Evolutionary conservation across 2,113 vertebrate species (phyloP).

Genomic region (Cnemophilus loriae): DNA sequence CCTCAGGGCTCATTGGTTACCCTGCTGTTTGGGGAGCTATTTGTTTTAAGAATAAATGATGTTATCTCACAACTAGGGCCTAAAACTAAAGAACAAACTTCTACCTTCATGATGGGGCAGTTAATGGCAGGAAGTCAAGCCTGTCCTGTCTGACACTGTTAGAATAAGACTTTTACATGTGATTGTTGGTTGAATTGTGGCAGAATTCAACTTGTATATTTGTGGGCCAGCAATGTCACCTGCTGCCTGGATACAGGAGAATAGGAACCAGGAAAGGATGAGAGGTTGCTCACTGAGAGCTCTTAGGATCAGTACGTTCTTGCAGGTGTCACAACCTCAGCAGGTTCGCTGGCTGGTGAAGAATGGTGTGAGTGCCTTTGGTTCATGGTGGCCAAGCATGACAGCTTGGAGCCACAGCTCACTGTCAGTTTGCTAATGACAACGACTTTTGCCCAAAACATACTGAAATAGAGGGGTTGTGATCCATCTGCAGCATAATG

Average conservation of each 20-base stretch:
- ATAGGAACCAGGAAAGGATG: not conserved
- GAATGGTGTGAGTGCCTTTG: fast-evolving
- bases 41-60: not conserved
- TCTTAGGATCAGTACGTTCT: not conserved
- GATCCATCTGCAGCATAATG: not conserved
- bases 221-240: not conserved
- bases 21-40: not conserved
- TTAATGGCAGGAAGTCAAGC: not conserved
- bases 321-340: not conserved
- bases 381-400: not conserved
- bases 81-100: not conserved
- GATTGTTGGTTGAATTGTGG: not conserved
- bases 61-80: not conserved
- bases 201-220: not conserved
- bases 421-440: not conserved
- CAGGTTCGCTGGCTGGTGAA: not conserved
- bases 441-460: not conserved
- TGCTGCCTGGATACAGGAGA: not conserved
- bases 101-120: not conserved
- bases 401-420: not conserved
- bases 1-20: not conserved
- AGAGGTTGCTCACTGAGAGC: not conserved
- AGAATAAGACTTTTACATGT: not conserved
- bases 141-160: not conserved
- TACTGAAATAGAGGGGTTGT: not conserved